Evolutionary conservation across 2,113 vertebrate species (phyloP).

Genomic region (Scolopax mira): DNA sequence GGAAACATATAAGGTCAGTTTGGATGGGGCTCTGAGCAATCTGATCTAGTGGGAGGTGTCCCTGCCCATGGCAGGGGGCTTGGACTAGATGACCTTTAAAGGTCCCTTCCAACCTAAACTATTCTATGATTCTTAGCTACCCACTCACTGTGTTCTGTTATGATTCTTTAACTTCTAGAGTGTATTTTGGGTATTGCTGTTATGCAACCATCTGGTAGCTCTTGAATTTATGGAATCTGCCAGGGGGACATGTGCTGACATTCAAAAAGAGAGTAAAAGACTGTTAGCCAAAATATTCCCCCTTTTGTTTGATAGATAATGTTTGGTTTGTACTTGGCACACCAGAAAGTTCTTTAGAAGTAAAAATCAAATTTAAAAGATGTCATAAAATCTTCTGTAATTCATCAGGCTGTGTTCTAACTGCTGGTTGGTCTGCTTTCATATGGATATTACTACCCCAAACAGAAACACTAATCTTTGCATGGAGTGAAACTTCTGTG

Average conservation of each 20-base stretch:
- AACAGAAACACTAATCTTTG: background rate
- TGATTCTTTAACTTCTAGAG: background rate
- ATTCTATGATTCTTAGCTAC: background rate
- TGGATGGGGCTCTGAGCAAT: background rate
- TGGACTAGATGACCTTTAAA: background rate
- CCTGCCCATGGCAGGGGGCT: background rate
- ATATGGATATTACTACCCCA: background rate
- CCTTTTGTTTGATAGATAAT: constrained; percentile 25
- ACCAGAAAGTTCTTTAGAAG: background rate
- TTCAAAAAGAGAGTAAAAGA: constrained; percentile 43
- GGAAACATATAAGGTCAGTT: background rate
- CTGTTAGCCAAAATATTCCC: constrained; percentile 43
- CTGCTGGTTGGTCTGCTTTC: background rate
- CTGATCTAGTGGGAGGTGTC: background rate
- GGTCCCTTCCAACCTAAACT: background rate
- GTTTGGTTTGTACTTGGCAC: background rate
- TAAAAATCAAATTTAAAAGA: background rate
- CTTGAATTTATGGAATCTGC: constrained; percentile 37
- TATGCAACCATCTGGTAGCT: constrained; percentile 54
- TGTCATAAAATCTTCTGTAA: background rate
- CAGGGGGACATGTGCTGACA: constrained; percentile 62
- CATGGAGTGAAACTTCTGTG: background rate
- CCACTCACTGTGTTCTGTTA: background rate
- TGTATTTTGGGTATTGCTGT: background rate
- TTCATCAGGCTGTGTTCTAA: background rate